Evolutionary conservation across 2,888 invertebrate species (phyloP).

Genomic region (Himalopsyche japonica): DNA sequence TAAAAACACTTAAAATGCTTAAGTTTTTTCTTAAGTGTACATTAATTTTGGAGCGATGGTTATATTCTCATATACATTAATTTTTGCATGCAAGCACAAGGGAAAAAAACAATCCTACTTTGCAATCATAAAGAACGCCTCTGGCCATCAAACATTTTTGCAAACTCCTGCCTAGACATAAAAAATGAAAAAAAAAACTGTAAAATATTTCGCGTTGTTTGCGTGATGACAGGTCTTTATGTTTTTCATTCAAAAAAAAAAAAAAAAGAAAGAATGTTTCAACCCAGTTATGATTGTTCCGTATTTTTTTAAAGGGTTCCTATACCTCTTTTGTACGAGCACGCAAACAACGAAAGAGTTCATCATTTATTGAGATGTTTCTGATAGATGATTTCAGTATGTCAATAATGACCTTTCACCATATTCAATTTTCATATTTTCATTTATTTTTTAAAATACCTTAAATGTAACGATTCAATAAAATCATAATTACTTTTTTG

Average conservation of each 20-base stretch:
- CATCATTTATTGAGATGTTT: background rate
- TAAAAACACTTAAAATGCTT: too few species aligned
- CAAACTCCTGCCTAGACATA: background rate
- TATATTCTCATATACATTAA: background rate
- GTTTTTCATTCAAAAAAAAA: background rate
- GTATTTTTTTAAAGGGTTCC: background rate
- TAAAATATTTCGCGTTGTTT: slow-evolving; percentile 17
- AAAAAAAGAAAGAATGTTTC: background rate
- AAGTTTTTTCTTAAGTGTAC: too few species aligned
- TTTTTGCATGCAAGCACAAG: background rate
- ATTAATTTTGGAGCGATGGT: too few species aligned
- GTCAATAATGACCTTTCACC: too few species aligned
- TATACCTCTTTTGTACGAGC: background rate
- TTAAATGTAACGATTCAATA: too few species aligned
- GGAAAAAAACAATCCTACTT: background rate
- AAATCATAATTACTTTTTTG: too few species aligned
- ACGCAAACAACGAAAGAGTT: background rate
- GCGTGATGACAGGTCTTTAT: slow-evolving; percentile 20
- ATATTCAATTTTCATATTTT: too few species aligned
- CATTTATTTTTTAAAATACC: too few species aligned
- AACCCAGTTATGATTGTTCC: background rate
- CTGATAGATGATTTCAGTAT: background rate
- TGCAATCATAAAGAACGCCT: slow-evolving; percentile 15
- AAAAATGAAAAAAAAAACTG: background rate
- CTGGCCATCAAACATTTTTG: slow-evolving; percentile 26